Percentiles rank a stretch among this genome's conserved stretches.
phyloP scores from a whole-genome alignment of 2,797 vertebrate species.

The Numenius phaeopus region DNA sequence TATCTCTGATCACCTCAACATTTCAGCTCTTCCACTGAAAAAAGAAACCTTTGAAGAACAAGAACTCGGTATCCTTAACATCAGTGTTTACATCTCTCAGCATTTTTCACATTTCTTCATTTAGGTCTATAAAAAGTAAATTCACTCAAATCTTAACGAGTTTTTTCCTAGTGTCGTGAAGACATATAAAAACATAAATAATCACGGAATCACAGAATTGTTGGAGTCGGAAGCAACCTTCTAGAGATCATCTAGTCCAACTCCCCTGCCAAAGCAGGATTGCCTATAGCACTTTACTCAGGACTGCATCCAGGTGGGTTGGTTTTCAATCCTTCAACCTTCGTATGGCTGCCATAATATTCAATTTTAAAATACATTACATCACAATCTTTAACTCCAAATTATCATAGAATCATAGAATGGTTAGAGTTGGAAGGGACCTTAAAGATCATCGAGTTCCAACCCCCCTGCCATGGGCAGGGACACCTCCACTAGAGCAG shows the following conservation, averaged over 20 bases:
- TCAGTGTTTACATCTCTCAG: slow-evolving; percentile 6
- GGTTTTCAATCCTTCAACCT: background rate
- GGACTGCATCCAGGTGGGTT: no score
- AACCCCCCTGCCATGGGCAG: no score
- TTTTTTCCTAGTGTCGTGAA: background rate
- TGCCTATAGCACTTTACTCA: no score
- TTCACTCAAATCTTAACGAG: background rate
- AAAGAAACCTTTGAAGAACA: slow-evolving; percentile 55
- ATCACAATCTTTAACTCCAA: background rate
- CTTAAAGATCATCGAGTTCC: no score
- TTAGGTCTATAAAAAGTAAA: slow-evolving; percentile 8
- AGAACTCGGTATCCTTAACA: slow-evolving; percentile 15
- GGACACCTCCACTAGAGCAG: no score
- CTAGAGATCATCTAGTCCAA: no score
- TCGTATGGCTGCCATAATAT: background rate
- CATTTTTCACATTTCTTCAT: slow-evolving; percentile 24
- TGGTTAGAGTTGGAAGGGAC: no score
- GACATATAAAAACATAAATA: background rate
- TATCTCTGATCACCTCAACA: slow-evolving; percentile 59
- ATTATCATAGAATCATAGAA: background rate
- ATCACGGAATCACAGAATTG: no score
- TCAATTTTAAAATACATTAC: background rate
- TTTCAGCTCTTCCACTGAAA: background rate
- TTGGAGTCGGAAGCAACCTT: no score
- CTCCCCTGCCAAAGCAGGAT: no score